Evolutionary conservation across 2,888 invertebrate genomes (phyloP).

Genomic region (Drosophila peninsularis): DNA sequence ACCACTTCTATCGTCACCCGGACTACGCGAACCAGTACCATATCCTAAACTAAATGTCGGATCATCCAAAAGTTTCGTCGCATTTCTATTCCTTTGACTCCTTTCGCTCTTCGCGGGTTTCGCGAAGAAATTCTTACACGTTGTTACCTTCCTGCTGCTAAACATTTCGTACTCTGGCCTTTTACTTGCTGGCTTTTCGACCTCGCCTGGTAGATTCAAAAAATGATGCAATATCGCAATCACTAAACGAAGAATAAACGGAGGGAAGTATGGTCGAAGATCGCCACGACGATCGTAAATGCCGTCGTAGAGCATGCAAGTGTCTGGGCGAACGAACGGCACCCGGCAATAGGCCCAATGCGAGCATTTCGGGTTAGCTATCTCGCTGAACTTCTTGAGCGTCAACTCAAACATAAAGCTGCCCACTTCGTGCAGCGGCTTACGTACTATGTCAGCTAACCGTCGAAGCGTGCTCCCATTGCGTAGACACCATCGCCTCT

Average conservation of each 20-base stretch:
- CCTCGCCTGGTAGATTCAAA: conserved; percentile 27
- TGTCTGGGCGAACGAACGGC: conserved; percentile 39
- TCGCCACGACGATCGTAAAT: conserved; percentile 50
- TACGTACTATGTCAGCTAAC: conserved; percentile 16
- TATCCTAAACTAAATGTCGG: neutral
- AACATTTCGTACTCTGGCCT: conserved; percentile 1
- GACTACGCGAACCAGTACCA: neutral
- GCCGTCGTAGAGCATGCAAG: conserved; percentile 43
- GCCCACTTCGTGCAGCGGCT: conserved; percentile 28
- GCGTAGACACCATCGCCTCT: conserved; percentile 38
- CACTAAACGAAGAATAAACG: conserved; percentile 30
- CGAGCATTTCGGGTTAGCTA: conserved; percentile 41
- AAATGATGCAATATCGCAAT: conserved; percentile 35
- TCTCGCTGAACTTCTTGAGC: conserved; percentile 36
- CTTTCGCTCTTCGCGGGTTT: too few relatives aligned
- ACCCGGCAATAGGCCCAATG: conserved; percentile 43
- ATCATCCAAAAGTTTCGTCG: neutral
- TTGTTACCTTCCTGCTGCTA: neutral
- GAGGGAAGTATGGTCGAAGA: conserved; percentile 34
- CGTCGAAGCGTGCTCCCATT: conserved; percentile 25
- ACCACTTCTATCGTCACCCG: too few relatives aligned
- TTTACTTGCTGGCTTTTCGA: neutral
- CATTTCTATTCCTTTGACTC: too few relatives aligned
- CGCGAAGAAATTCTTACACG: conserved; percentile 9
- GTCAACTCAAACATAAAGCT: conserved; percentile 44